Base-by-base conservation (phyloP, 2,113 vertebrate species). In the Microcebus griseorufus region DNA sequence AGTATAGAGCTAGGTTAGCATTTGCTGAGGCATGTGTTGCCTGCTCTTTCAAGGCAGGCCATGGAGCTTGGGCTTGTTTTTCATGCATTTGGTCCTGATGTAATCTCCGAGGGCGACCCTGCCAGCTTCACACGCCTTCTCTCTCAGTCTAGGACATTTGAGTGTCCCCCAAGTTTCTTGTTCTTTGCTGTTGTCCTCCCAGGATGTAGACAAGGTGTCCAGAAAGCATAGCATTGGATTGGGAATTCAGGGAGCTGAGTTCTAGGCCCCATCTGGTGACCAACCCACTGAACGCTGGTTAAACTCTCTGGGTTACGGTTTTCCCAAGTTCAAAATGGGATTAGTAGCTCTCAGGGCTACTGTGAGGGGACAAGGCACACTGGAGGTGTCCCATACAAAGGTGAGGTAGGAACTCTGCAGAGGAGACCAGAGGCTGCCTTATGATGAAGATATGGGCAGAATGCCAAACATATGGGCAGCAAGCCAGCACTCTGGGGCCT, bases 21-120 rank as follows among this genome's bases (percentile, higher is more conserved):
- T 16, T 51, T 10, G 48, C 81, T n/a, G 3, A 20, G 11, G 20
- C 3, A 9, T 14, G 25, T 53, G 4, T 32, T 29, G 20, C 25
- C 10, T n/a, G 82, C 25, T 58, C 60, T 37, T 58, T 16, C 14
- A 9, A 67, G 67, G 45, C 16, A 17, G 42, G 25, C 1, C 17
- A 0, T 16, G 64, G 23, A 39, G 18, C 25, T 12, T 7, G 11
- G 6, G 53, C n/a, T 51, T 18, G 5, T 14, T n/a, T n/a, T 45
- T 34, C 3, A 0, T 27, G 16, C 17, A 13, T 1, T 11, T 27
- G 10, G 48, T n/a, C 51, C 22, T 22, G n/a, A 48, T 58, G 48
- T 18, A 10, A 45, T 16, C 10, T 86, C 53, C n/a, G 22, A 73
- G 42, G 53, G 22, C 9, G 9, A 9, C 14, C 34, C 0, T 29